A percentile compares a stretch with the other conserved stretches of the same genome.
Conservation (phyloP, 2,888 invertebrate species). For the Conchocele bisecta region DNA sequence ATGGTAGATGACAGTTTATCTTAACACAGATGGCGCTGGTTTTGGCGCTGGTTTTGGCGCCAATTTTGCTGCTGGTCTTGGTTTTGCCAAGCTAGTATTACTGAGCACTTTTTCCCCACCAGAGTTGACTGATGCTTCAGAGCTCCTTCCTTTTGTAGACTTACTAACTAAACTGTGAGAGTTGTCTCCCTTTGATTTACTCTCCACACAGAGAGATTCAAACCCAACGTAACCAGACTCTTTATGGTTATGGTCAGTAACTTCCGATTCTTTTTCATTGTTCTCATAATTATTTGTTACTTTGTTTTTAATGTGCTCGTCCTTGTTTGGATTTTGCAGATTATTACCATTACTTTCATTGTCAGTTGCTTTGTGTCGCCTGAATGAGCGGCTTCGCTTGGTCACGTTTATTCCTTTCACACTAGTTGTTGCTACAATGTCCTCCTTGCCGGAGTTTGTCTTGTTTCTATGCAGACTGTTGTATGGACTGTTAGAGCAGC, state of each 20-base stretch:
- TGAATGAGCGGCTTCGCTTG: conserved; percentile 70
- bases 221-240: neutral
- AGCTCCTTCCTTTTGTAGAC: neutral
- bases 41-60: conserved; percentile 26
- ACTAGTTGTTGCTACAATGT: conserved; percentile 58
- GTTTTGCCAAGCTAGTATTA: neutral
- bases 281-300: neutral
- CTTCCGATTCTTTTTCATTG: neutral
- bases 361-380: conserved; percentile 57
- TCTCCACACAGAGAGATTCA: neutral
- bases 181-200: too few species aligned
- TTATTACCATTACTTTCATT: neutral
- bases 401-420: conserved; percentile 71
- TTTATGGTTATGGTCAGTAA: neutral
- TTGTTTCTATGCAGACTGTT: conserved; percentile 50
- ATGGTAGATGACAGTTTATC: too few species aligned
- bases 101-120: neutral
- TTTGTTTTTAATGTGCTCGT: neutral
- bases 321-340: too few species aligned
- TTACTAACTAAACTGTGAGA: neutral
- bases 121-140: neutral
- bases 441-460: conserved; percentile 52
- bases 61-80: conserved; percentile 15
- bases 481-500: conserved; percentile 55
- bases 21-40: neutral